These are phyloP conservation scores for Drosophila nr. fundita DNA, from an alignment of 2,888 invertebrate species.

Conservation along the genomic window DNA sequence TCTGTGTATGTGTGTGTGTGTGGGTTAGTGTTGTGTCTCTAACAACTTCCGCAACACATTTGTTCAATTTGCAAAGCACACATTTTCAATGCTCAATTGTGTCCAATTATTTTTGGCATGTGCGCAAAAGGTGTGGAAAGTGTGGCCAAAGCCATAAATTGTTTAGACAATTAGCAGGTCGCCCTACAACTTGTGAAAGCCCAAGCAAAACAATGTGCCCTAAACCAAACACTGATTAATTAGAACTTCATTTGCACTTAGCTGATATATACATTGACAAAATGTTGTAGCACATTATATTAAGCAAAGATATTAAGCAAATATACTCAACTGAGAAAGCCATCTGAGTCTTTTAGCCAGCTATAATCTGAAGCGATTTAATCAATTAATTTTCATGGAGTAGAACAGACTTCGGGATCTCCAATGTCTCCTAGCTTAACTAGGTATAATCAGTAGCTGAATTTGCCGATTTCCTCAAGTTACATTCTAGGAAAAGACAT, in stretches of 20 bases:
- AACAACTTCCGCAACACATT: slow-evolving; percentile 79
- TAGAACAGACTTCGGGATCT: background rate
- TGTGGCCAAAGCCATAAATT: slow-evolving; percentile 73
- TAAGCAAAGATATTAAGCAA: background rate
- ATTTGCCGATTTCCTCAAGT: background rate
- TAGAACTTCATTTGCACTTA: slow-evolving; percentile 11
- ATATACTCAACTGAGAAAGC: background rate
- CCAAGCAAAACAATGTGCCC: slow-evolving; percentile 4
- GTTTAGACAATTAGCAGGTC: slow-evolving; percentile 61
- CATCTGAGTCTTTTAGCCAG: background rate
- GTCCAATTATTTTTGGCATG: slow-evolving; percentile 75
- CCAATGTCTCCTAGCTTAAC: background rate
- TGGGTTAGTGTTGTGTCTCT: slow-evolving; percentile 28
- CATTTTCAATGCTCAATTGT: slow-evolving; percentile 72
- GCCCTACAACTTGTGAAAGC: slow-evolving; percentile 2
- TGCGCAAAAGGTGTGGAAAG: slow-evolving; percentile 76
- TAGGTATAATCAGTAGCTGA: background rate
- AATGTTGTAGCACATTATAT: background rate
- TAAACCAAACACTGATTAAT: slow-evolving; percentile 8
- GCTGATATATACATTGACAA: background rate
- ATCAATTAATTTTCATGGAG: background rate
- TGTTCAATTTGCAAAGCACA: slow-evolving; percentile 72
- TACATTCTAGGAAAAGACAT: background rate
- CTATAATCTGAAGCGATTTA: background rate
- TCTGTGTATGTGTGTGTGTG: slow-evolving; percentile 8